Base-by-base conservation (phyloP, 2,113 vertebrate species). In the Solea solea region DNA sequence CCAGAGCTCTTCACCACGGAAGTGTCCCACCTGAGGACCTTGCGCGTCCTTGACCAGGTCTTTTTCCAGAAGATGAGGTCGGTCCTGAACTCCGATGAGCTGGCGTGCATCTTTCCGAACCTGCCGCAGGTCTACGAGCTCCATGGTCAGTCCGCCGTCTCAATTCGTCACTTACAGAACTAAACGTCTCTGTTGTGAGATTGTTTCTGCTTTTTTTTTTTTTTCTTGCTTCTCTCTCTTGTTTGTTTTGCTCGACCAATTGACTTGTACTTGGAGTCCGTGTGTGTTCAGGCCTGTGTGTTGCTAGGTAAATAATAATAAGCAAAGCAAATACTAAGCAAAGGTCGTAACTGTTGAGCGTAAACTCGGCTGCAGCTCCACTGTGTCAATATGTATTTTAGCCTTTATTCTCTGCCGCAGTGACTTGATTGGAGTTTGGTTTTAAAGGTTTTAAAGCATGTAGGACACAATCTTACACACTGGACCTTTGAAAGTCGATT, bases 1-100 rank as follows among this genome's bases (percentile, higher is more conserved):
- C 8, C 92, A 98, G 97, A 98, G 91, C 91, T 98, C 2, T 95
- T 95, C 66, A 95, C 95, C 78, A 98, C 97, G 0, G 97, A 98
- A 69, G 87, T 76, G 0, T 98, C 96, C 12, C 97, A 98, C 74
- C 91, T 98, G 21, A 93, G 96, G 9, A 98, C 93, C 1, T 91
- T 98, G 9, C 87, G 93, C 1, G 97, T 98, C 21, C 90, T 98
- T 44, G 96, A 98, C 82, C 91, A 95, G 74, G 93, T 98, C 12
- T 98, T 98, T 58, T 96, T 94, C 88, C 95, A 96, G 87, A 94
- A 95, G 70, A 92, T 98, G 95, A 91, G 89, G 82, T 87, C 78
- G n/a, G 92, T 97, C 44, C 84, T 97, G 69, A 91, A 90, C 41
- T 74, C 92, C 0, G 96, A 97, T 0, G 96, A 98, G 86, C 93